Evolutionary conservation across 2,797 vertebrate genomes (phyloP).

Genomic region (Momotus momota): DNA sequence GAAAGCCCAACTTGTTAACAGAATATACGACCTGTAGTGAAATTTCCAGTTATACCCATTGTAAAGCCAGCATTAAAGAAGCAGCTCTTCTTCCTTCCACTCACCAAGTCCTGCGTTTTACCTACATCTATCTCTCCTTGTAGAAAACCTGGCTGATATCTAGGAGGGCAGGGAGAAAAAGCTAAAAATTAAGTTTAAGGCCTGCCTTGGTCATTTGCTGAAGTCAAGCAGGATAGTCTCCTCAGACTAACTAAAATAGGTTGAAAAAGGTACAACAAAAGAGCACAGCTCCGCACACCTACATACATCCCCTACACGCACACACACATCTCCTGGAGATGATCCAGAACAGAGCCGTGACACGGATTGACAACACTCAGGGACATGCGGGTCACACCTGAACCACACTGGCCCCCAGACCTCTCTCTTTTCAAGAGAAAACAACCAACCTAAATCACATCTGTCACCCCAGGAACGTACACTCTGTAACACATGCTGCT

Average conservation of each 20-base stretch:
- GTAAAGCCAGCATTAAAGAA: neutral
- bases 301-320: neutral
- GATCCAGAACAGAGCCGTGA: neutral
- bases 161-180: neutral
- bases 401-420: neutral
- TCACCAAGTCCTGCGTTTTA: neutral
- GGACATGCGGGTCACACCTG: neutral
- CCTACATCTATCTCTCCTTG: neutral
- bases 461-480: accelerated
- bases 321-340: neutral
- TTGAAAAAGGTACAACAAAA: neutral
- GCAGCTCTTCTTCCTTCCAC: neutral
- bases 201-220: neutral
- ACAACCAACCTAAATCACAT: neutral
- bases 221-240: neutral
- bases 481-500: neutral
- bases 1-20: slow-evolving; percentile 30
- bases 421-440: neutral
- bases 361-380: neutral
- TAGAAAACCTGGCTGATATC: neutral
- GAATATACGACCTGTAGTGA: neutral
- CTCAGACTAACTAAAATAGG: neutral
- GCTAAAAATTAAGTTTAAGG: neutral
- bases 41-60: neutral
- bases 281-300: neutral